These are phyloP conservation scores for Morbakka virulenta DNA, from an alignment of 30 jellyfish, hydroid and myxozoan species.

Conservation along the genomic window DNA sequence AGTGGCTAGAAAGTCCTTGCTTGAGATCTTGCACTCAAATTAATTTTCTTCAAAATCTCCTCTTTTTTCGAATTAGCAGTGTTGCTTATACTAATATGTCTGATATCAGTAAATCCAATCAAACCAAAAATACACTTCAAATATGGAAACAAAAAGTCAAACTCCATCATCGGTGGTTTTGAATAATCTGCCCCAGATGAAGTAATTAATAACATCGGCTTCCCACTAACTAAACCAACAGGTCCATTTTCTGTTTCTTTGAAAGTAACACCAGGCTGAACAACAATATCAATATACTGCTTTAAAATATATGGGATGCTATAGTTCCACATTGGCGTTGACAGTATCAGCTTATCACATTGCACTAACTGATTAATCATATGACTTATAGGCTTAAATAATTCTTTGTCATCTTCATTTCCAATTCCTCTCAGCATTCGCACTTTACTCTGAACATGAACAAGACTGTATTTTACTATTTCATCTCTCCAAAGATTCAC, in stretches of 20 bases:
- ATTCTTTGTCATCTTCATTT: background rate
- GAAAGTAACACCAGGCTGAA: background rate
- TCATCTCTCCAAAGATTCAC: background rate
- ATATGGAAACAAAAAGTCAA: background rate
- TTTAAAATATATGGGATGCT: background rate
- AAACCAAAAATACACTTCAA: background rate
- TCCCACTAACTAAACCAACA: background rate
- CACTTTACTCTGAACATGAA: background rate
- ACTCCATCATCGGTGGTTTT: background rate
- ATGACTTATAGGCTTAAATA: background rate
- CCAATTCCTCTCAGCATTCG: background rate
- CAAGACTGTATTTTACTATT: too few species aligned
- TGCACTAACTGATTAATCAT: background rate
- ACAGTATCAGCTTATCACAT: background rate
- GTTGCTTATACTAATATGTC: background rate
- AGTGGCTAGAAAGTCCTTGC: too few species aligned
- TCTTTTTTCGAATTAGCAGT: background rate
- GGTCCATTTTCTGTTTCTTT: background rate
- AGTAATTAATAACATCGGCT: background rate
- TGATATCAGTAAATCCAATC: background rate
- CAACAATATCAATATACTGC: background rate
- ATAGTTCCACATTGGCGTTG: background rate
- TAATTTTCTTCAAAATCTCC: background rate
- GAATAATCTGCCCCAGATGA: background rate
- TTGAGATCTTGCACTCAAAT: background rate